Conservation (phyloP, 2,888 invertebrate genomes). For the Timema cristinae region DNA sequence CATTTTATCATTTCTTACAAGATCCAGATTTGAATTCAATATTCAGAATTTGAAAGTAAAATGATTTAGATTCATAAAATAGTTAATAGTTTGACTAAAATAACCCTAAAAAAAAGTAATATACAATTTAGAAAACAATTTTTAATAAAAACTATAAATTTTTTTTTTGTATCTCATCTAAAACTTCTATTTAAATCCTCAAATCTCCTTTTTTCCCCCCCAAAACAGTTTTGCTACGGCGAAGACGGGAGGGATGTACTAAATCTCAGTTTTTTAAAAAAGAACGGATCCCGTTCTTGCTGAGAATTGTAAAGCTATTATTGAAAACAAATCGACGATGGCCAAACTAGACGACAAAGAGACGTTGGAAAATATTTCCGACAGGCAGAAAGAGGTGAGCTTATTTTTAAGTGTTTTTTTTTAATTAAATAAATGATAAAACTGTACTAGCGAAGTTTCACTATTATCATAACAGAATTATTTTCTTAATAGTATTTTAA, state of each 20-base stretch:
- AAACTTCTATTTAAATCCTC: too few relatives aligned
- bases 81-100: too few relatives aligned
- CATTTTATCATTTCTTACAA: too few relatives aligned
- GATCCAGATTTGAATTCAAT: too few relatives aligned
- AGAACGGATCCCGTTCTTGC: slow-evolving; percentile 70
- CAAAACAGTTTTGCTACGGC: slow-evolving; percentile 80
- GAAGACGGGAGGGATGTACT: slow-evolving; percentile 91
- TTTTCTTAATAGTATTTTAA: too few relatives aligned
- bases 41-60: too few relatives aligned
- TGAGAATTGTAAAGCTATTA: slow-evolving; percentile 56
- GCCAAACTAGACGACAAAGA: slow-evolving; percentile 41
- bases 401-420: slow-evolving; percentile 2
- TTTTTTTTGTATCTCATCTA: too few relatives aligned
- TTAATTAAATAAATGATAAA: neutral
- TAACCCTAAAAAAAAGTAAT: too few relatives aligned
- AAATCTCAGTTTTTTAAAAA: slow-evolving; percentile 75
- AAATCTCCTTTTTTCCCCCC: slow-evolving; percentile 13
- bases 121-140: too few relatives aligned
- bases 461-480: neutral
- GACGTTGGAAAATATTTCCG: slow-evolving; percentile 42
- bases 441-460: neutral
- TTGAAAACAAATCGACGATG: slow-evolving; percentile 4
- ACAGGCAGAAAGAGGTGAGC: slow-evolving; percentile 15
- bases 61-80: too few relatives aligned
- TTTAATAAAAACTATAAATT: too few relatives aligned